A percentile compares a stretch with the other conserved stretches of the same genome.
Evolutionary conservation across 2,113 vertebrate species (phyloP).

Genomic region (Onychostruthus taczanowskii): DNA sequence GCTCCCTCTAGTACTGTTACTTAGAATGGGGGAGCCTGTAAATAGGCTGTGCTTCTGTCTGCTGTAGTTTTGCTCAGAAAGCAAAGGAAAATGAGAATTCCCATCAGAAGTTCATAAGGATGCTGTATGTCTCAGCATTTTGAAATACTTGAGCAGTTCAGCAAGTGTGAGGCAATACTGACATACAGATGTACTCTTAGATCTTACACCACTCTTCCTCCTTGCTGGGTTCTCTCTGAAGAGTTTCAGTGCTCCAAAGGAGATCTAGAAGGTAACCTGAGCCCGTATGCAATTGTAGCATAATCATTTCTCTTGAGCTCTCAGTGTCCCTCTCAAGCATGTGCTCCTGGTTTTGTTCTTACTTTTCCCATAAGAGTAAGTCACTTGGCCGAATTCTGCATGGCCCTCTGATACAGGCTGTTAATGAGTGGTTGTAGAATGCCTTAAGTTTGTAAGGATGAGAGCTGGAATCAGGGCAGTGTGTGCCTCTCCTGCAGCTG

Average conservation of each 20-base stretch:
- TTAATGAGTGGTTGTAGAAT: neutral
- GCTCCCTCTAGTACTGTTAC: neutral
- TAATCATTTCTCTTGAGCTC: neutral
- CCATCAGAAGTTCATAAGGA: neutral
- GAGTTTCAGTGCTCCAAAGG: neutral
- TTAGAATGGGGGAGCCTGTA: neutral
- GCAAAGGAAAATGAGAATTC: neutral
- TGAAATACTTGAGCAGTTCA: neutral
- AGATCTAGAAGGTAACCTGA: neutral
- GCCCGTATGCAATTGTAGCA: neutral
- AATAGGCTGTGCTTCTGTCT: neutral
- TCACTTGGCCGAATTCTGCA: neutral
- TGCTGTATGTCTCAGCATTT: neutral
- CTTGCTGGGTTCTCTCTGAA: neutral
- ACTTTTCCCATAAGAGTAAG: neutral
- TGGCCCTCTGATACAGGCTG: neutral
- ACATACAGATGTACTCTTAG: neutral
- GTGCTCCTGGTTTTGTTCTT: neutral
- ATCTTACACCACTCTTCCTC: neutral
- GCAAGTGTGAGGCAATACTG: neutral
- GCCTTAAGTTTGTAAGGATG: neutral
- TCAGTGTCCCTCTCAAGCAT: neutral
- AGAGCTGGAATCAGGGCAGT: neutral
- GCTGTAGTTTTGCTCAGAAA: neutral
- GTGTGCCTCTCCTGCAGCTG: conserved; percentile 73